Evolutionary conservation across 1,140 invertebrate genomes (phyloP).

Genomic region (Ceratosolen solmsi): DNA sequence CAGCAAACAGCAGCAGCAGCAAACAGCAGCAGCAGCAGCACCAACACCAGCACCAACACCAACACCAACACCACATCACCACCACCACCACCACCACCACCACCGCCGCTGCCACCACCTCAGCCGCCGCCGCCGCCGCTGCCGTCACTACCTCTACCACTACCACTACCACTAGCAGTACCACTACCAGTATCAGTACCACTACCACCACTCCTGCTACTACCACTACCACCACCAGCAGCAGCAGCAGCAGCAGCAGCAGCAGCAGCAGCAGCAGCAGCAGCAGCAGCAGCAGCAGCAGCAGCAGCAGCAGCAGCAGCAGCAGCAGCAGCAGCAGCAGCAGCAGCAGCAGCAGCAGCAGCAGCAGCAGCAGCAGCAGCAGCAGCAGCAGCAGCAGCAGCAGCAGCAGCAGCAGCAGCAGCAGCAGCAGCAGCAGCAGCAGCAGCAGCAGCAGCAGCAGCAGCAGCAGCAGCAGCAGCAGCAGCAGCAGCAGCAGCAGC

Average conservation of each 20-base stretch:
- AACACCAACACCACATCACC: neutral
- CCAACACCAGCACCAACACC: slow-evolving; percentile 5
- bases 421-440: slow-evolving; percentile 9
- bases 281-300: neutral
- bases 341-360: slow-evolving; percentile 30
- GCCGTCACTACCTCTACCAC: neutral
- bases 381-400: neutral
- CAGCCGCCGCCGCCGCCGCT: neutral
- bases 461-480: slow-evolving; percentile 24
- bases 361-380: neutral
- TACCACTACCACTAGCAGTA: slow-evolving; percentile 3
- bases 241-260: slow-evolving; percentile 21
- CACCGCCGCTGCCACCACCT: neutral
- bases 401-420: slow-evolving; percentile 8
- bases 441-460: slow-evolving; percentile 29
- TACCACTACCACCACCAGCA: slow-evolving; percentile 15
- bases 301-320: slow-evolving; percentile 14
- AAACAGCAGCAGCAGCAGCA: slow-evolving; percentile 7
- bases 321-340: slow-evolving; percentile 27
- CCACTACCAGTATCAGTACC: neutral
- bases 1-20: neutral
- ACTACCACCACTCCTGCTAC: too few relatives aligned
- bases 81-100: slow-evolving; percentile 9
- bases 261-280: neutral
- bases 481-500: neutral